Base-by-base conservation (phyloP, 1,140 invertebrate genomes). In the Gryllus bimaculatus region DNA sequence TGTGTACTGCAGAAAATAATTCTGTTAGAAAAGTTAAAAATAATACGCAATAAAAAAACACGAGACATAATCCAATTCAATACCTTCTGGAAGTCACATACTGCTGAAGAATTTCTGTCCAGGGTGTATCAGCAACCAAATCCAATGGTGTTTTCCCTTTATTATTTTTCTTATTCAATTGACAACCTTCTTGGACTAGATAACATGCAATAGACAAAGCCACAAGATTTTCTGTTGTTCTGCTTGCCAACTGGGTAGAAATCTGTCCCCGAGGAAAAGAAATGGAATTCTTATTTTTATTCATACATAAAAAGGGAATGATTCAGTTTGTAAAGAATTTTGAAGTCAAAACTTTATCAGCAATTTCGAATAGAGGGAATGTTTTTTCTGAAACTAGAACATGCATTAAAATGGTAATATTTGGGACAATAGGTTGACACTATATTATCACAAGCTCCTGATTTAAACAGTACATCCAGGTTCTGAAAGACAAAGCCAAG, bases 131-230 rank as follows among this genome's bases (percentile, higher is more conserved):
- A 66, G 85, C 86, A 73, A 89, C 84, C 79, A 88, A 83, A 85
- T 92, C 90, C 8, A 93, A 83, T 0, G 92, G 90, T 3, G 89
- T 88, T 83, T 91, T 90, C 2, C 89, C 88, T 81, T 91, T 90
- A 39, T 88, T 87, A 83, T 96, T 95, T 74, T 88, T 89, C 0
- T 88, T 85, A 13, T 90, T 89, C 10, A 93, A 86, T 82, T 90
- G 88, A 75, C 91, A 91, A 5, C 92, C 92, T 81, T 90, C 88
- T 81, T 91, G 88, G 13, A 91, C 90, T 54, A 94, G 85, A 85
- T 91, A 94, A 83, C 92, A 92, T 8, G 92, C 90, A 47, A 94
- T 89, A 12, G 92, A 89, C 80, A 91, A 87, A 76, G 89, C 89
- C n/a, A 89, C 82, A 8, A 87, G 85, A 82, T 88, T 85, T 79